Evolutionary conservation across 2,113 vertebrate genomes (phyloP).

Genomic region (Sylvilagus bachmani): DNA sequence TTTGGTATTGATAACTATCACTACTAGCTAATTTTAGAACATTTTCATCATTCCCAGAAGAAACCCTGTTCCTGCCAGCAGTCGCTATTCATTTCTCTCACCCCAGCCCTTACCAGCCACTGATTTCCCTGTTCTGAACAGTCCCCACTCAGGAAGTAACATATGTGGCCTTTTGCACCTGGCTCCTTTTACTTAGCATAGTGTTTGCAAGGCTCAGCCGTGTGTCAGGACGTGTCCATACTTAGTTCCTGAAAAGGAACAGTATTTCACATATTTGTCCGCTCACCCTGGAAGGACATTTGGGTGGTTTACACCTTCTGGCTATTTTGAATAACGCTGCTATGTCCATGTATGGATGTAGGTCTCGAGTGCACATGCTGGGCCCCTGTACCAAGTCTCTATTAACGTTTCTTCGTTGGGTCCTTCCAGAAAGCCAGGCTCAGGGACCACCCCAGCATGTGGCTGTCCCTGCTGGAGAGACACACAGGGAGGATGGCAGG

Average conservation of each 20-base stretch:
- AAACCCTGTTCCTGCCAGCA: neutral
- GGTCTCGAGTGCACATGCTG: neutral
- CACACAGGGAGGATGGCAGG: neutral
- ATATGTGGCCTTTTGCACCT: neutral
- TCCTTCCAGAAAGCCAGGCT: constrained; percentile 10
- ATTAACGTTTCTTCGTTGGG: neutral
- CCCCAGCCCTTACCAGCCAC: neutral
- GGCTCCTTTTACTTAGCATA: neutral
- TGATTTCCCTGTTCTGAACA: fast-evolving
- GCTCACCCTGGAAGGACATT: neutral
- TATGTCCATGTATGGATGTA: fast-evolving
- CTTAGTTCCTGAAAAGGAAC: neutral
- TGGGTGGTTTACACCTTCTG: neutral
- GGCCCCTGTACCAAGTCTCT: neutral
- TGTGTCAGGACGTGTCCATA: fast-evolving
- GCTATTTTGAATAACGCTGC: neutral
- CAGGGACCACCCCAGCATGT: neutral
- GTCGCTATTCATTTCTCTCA: neutral
- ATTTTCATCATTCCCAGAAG: neutral
- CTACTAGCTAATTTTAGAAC: neutral
- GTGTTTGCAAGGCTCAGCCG: neutral
- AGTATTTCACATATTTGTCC: neutral
- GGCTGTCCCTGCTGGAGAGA: no score
- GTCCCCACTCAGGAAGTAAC: neutral
- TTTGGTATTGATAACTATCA: fast-evolving